These are phyloP conservation scores for Dryocosmus kuriphilus DNA, from an alignment of 2,888 invertebrate genomes.

Conservation along the genomic window DNA sequence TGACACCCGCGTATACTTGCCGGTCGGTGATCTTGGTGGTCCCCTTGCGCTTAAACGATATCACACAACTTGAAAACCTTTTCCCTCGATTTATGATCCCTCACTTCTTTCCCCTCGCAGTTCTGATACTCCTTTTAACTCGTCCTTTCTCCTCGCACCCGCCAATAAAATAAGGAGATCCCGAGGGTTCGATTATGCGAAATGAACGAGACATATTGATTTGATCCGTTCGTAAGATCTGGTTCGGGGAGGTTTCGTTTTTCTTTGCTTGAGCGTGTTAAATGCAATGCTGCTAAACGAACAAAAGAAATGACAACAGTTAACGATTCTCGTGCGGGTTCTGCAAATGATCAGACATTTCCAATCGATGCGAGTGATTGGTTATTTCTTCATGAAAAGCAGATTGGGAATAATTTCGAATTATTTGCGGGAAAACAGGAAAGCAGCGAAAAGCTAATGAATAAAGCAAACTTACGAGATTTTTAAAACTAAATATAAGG, in stretches of 20 bases:
- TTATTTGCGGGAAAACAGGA: too few species aligned
- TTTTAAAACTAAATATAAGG: too few species aligned
- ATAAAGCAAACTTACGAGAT: too few species aligned
- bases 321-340: slow-evolving; percentile 57
- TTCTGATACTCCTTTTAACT: slow-evolving; percentile 14
- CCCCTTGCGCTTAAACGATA: slow-evolving; percentile 64
- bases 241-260: slow-evolving; percentile 54
- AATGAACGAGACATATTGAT: slow-evolving; percentile 52
- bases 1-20: slow-evolving; percentile 76
- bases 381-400: slow-evolving; percentile 4
- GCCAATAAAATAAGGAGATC: slow-evolving; percentile 24
- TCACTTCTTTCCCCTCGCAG: slow-evolving; percentile 19
- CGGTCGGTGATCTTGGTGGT: slow-evolving; percentile 76
- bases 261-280: slow-evolving; percentile 55
- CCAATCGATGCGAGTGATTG: slow-evolving; percentile 43
- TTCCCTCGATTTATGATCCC: slow-evolving; percentile 56
- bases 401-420: too few species aligned
- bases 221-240: slow-evolving; percentile 51
- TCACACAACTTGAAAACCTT: slow-evolving; percentile 46
- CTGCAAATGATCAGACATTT: slow-evolving; percentile 52
- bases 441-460: too few species aligned
- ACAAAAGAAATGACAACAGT: slow-evolving; percentile 58
- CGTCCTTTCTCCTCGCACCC: slow-evolving; percentile 1
- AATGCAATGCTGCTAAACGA: slow-evolving; percentile 55
- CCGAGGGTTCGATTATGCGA: slow-evolving; percentile 52